A percentile compares a stretch with the other conserved stretches of the same genome.
Conservation (phyloP, 2,888 invertebrate species). For the Subacronicta megacephala region DNA sequence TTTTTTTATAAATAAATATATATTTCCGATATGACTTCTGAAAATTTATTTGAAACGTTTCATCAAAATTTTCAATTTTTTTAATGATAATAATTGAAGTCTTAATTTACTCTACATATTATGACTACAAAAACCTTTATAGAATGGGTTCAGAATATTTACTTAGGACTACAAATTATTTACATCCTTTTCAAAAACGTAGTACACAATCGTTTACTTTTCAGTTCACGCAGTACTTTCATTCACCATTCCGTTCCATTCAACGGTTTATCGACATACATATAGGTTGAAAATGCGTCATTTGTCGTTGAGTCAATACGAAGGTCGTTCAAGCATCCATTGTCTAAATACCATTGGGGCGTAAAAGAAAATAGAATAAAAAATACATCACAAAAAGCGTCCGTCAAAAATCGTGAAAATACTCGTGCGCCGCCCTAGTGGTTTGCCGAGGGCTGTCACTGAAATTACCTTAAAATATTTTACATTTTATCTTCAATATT, state of each 20-base stretch:
- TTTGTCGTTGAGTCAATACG: constrained; percentile 34
- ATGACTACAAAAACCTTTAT: no score
- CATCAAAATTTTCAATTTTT: no score
- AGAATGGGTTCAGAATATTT: no score
- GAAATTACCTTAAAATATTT: no score
- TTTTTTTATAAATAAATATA: no score
- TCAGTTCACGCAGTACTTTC: constrained; percentile 10
- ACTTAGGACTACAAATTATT: no score
- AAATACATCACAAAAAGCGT: constrained; percentile 49
- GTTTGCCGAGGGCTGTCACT: constrained; percentile 47
- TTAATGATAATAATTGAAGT: no score
- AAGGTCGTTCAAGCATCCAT: constrained; percentile 48
- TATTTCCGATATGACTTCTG: no score
- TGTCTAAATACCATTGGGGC: constrained; percentile 40
- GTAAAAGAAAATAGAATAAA: constrained; percentile 59
- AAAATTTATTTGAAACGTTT: no score
- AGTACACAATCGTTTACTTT: constrained; percentile 3
- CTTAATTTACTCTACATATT: no score
- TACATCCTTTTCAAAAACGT: no score
- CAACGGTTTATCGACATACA: background rate
- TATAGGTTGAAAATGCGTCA: constrained; percentile 19
- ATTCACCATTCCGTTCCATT: constrained; percentile 15
- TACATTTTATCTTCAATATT: background rate
- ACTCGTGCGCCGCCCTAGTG: constrained; percentile 39
- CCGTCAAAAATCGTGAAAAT: constrained; percentile 52